Percentiles rank a stretch among this genome's conserved stretches.
phyloP scores from a whole-genome alignment of 1,140 invertebrate genomes.

The Oryzaephilus surinamensis region DNA sequence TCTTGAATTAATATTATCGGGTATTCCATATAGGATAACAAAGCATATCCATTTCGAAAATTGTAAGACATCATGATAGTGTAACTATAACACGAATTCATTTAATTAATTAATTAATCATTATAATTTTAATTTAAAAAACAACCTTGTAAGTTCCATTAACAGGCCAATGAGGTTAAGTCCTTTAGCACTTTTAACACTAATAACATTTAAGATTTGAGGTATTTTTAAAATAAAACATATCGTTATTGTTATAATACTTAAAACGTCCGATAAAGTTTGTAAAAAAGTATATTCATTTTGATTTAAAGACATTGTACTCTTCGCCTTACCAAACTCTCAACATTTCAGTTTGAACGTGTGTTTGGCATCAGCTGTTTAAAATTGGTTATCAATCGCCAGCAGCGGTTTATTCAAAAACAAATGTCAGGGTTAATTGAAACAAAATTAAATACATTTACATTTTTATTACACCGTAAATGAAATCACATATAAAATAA shows the following conservation, averaged over 20 bases:
- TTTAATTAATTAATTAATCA: conserved; percentile 21
- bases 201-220: conserved; percentile 51
- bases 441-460: no score
- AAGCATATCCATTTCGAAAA: conserved; percentile 52
- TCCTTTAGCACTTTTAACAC: conserved; percentile 46
- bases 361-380: no score
- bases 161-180: conserved; percentile 50
- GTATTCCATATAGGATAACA: conserved; percentile 62
- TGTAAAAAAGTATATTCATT: no score
- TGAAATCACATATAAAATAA: no score
- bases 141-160: conserved; percentile 56
- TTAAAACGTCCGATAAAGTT: conserved; percentile 45
- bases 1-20: conserved; percentile 58
- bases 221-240: conserved; percentile 61
- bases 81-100: conserved; percentile 56
- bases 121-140: conserved; percentile 12
- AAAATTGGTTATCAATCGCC: no score
- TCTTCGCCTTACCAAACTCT: no score
- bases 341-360: no score
- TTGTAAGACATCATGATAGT: conserved; percentile 60
- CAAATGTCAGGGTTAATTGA: no score
- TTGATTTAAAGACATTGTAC: no score
- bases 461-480: no score
- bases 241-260: conserved; percentile 52
- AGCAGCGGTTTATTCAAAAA: no score